Base-by-base conservation (phyloP, 1,140 invertebrate species). In the Amphibalanus amphitrite region DNA sequence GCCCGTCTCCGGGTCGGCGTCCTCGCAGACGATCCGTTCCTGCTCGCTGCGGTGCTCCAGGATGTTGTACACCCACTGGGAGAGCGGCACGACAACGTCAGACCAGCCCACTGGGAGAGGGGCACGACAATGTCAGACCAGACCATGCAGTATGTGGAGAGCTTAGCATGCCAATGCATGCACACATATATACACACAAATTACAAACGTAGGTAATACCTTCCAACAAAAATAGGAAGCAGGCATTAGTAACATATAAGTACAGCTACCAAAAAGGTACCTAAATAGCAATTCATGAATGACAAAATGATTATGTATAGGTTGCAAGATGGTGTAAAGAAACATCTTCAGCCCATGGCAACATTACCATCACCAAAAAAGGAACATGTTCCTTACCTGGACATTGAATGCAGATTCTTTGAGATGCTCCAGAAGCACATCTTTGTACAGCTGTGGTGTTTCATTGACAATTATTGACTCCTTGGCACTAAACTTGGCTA, bases 31-130 rank as follows among this genome's bases (percentile, higher is more conserved):
- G 69, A 98, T 89, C 75, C 89, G 85, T 30, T 97, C 95, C 6
- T 82, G 81, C 84, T 98, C 95, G 71, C 87, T 87, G 78, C 90
- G 92, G 75, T 95, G 92, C 65, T 94, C 89, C 17, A 99, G 79
- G 74, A 98, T 94, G 80, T 99, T 98, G 78, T 93, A 91, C 0
- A 99, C 88, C 96, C 95, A 98, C 90, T 97, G 79, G 70, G 88
- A 85, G 74, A 74, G 74, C 77, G 76, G 73, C 25, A 33, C 40
- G n/a, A 72, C 69, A 70, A 25, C 28, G 13, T 47, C 30, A 28
- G 71, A 59, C 29, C 26, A 69, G 28, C 26, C 29, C n/a, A 23
- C n/a, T 23, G 26, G 23, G 69, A 71, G 29, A 38, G 28, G 74
- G 30, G 29, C 1, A 29, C 28, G 71, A 30, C 23, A 25, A 29